Base-by-base conservation (phyloP, 2,888 invertebrate species). In the Zygogramma bicolorata region DNA sequence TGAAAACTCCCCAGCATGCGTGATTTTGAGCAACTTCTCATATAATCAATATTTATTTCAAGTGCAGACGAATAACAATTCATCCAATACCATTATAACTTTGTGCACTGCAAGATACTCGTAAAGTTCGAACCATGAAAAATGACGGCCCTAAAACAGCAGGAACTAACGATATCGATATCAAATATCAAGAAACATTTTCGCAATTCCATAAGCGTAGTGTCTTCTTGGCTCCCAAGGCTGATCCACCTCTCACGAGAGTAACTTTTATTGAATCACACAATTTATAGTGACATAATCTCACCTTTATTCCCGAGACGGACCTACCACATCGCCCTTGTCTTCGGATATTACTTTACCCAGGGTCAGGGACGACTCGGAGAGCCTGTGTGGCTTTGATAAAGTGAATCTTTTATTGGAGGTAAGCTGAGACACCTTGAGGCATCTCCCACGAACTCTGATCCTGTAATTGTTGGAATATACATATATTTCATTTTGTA, bases 271-370 rank as follows among this genome's bases (percentile, higher is more conserved):
- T 75, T 46, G 70, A 75, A 73, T 40, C 25, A 71, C 65, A 77
- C 65, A 77, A 79, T 79, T 81, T 80, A 81, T 79, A 77, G 76
- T 78, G 77, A 77, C 78, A 76, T 79, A 77, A 81, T 80, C 80
- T 79, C 77, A 77, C 73, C 76, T 75, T 70, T 75, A 77, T 74
- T 68, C 68, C 67, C 68, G 65, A 71, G 72, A 61, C 60, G 68
- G 83, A 84, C 83, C 84, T 70, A 83, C 83, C 84, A 79, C 84
- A 79, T 80, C 75, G 82, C 74, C 78, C 78, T 79, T 74, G 78
- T 79, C 79, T 79, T 80, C 77, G 77, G 73, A 76, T 81, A 82
- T 81, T 79, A 79, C 77, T 75, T 81, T 82, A 82, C 75, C 78
- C 74, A 79, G 82, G 83, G 83, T 84, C 83, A 84, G 80, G 83